Evolutionary conservation across 2,797 vertebrate species (phyloP).

Genomic region (Coreius guichenoti): DNA sequence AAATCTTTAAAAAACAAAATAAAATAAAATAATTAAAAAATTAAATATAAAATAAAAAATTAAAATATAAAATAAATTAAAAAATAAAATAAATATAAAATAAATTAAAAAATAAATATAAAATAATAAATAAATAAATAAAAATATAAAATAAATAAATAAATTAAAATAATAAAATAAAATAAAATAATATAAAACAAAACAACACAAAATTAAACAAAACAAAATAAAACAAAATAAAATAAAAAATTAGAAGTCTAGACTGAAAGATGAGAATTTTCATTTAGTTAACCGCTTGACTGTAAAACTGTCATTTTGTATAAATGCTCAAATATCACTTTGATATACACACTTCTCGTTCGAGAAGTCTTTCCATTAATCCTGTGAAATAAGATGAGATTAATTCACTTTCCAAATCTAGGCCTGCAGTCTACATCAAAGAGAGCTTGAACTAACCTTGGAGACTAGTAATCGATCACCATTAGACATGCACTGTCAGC

Average conservation of each 20-base stretch:
- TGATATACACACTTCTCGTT: not conserved
- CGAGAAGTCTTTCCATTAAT: slow-evolving; percentile 41
- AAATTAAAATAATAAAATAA: no score
- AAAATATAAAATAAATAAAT: not conserved
- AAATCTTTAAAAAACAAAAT: no score
- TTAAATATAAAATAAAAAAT: no score
- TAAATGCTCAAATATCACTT: slow-evolving; percentile 1
- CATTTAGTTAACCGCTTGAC: not conserved
- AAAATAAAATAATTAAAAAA: no score
- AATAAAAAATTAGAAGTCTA: not conserved
- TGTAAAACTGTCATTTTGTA: not conserved
- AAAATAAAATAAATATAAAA: no score
- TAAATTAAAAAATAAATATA: no score
- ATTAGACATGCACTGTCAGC: slow-evolving; percentile 69
- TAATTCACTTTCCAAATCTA: slow-evolving; percentile 33
- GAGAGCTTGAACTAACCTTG: slow-evolving; percentile 38
- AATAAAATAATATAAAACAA: no score
- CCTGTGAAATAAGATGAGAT: slow-evolving; percentile 48
- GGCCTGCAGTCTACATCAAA: slow-evolving; percentile 60
- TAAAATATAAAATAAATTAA: no score
- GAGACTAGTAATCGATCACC: slow-evolving; percentile 56
- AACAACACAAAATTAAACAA: not conserved
- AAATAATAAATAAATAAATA: no score
- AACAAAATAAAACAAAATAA: not conserved
- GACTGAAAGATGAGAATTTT: not conserved